These are phyloP conservation scores for Tetragnatha versicolor DNA, from an alignment of 1,140 invertebrate species.

Conservation along the genomic window DNA sequence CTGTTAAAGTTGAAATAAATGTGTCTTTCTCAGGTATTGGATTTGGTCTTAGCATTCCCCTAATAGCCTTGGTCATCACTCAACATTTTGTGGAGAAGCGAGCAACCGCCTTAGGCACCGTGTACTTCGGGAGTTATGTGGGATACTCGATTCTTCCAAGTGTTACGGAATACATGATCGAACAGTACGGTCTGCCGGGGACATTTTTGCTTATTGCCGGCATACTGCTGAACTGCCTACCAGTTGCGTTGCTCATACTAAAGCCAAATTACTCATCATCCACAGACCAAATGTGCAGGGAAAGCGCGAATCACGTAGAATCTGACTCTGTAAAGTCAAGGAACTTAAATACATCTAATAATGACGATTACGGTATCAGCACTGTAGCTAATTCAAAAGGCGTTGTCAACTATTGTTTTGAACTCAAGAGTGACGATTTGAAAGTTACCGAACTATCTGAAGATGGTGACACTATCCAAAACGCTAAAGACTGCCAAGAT, in stretches of 20 bases:
- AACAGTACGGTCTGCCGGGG: constrained; percentile 57
- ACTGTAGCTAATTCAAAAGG: no score
- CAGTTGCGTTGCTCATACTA: constrained; percentile 72
- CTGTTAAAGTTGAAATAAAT: no score
- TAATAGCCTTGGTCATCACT: constrained; percentile 60
- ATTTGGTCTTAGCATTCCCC: constrained; percentile 61
- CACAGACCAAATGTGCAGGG: not conserved
- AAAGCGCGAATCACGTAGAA: not conserved
- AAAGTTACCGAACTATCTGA: no score
- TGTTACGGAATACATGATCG: constrained; percentile 58
- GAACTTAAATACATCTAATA: no score
- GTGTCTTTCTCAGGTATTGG: no score
- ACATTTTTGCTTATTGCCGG: constrained; percentile 77
- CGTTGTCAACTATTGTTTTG: no score
- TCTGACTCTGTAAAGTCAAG: no score
- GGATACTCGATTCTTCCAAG: constrained; percentile 63
- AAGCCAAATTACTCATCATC: not conserved
- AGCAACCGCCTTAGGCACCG: constrained; percentile 61
- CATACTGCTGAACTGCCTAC: constrained; percentile 81
- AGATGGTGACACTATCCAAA: no score
- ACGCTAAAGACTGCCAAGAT: not conserved
- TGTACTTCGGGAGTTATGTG: constrained; percentile 61
- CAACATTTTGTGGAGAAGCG: no score
- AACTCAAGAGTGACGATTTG: no score
- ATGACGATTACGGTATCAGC: no score